A percentile compares a stretch with the other conserved stretches of the same genome.
These are phyloP conservation scores for Gambelia wislizenii DNA, from an alignment of 2,797 vertebrate genomes.

Conservation along the genomic window DNA sequence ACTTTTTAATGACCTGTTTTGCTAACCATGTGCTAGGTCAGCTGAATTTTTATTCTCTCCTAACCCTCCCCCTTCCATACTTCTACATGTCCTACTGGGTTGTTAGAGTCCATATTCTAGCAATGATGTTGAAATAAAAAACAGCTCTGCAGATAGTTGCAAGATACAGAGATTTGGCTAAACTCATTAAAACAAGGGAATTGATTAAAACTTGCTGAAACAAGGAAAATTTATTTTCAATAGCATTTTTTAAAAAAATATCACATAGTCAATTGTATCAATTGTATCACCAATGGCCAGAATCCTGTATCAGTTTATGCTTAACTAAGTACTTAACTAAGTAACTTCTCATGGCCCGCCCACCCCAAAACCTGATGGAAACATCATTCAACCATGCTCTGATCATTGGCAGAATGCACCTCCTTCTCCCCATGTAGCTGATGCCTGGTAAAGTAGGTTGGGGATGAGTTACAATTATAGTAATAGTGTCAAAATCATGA, in stretches of 20 bases:
- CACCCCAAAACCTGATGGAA: too few species aligned
- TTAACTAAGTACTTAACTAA: too few species aligned
- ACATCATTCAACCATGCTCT: too few species aligned
- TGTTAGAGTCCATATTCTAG: conserved; percentile 4
- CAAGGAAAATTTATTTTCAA: conserved; percentile 17
- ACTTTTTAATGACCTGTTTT: not conserved
- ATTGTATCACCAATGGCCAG: conserved; percentile 21
- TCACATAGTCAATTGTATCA: not conserved
- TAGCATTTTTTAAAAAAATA: conserved; percentile 24
- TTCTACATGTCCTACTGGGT: not conserved
- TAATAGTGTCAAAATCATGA: too few species aligned
- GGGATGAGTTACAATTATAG: too few species aligned
- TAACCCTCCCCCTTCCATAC: not conserved
- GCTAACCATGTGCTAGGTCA: conserved; percentile 10
- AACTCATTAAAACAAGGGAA: conserved; percentile 33
- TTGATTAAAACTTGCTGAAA: conserved; percentile 31
- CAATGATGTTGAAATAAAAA: not conserved
- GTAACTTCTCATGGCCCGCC: too few species aligned
- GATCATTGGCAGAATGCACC: too few species aligned
- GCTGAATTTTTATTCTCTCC: not conserved
- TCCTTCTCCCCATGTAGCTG: too few species aligned
- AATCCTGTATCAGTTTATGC: not conserved
- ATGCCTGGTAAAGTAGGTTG: too few species aligned
- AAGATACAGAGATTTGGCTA: not conserved
- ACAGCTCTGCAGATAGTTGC: conserved; percentile 49